Evolutionary conservation across 2,888 invertebrate species (phyloP), one percentile per base, ranked within the genome.

Genomic region (Neoascia interrupta): DNA sequence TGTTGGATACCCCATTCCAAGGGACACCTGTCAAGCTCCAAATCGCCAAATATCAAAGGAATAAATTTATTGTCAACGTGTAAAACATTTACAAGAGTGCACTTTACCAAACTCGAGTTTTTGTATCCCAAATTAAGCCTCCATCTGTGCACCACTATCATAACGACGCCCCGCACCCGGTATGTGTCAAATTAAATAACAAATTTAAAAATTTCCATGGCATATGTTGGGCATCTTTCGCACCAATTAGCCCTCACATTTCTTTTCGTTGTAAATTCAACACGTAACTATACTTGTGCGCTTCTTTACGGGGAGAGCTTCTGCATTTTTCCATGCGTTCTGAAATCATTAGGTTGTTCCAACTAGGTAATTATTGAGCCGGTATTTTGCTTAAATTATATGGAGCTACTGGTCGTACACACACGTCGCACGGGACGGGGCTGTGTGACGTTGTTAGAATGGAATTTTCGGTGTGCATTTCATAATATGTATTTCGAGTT

Each of bases 331-430:
- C 34, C 76, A 53, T 76, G 72, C 76, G 58, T 66, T 72, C 53
- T 53, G 72, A 63, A 76, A 76, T 72, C 72, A 76, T 72, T 76
- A 76, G 76, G 64, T 60, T 64, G 58, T 72, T 60, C 60, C 70
- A 72, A 64, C 58, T 76, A 76, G 76, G 76, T 72, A 72, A 76
- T 76, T 76, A 76, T 76, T 72, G 64, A 60, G 63, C 72, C 76
- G 76, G 76, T 76, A 76, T 76, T 76, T 76, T 76, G 72, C 53
- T 70, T 72, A 76, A 76, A 72, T 76, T 76, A 76, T 72, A 72
- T 60, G 15, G 51, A 54, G 72, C 76, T 76, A 72, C 76, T 76
- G 76, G 72, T 76, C 34, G 47, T 76, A 64, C 70, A 70, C 75
- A 64, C 69, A 64, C 70, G 63, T 56, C 63, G 51, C 45, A 19